Base-by-base conservation (phyloP, 2,888 invertebrate genomes). In the Agrochola lota region DNA sequence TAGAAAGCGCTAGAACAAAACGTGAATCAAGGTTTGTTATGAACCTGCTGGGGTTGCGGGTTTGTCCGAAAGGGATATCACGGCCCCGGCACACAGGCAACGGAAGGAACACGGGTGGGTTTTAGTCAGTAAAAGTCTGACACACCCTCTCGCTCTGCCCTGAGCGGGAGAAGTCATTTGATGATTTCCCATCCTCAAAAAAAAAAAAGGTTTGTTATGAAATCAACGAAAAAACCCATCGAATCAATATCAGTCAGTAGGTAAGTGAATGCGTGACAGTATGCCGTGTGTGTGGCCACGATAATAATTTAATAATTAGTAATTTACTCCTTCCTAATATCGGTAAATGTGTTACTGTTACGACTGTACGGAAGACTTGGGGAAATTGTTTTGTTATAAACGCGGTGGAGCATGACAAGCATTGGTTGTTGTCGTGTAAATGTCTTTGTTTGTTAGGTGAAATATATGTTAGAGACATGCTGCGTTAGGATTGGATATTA, bases 321-420 rank as follows among this genome's bases (percentile, higher is more conserved):
- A 71, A 81, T 80, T 79, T 68, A 76, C 66, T 80, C 73, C 88
- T 89, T 88, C 90, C 87, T 89, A 90, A 87, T 85, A 79, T 86
- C 82, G 84, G 84, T 85, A 83, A 85, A 79, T 88, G 87, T 88
- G 88, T 88, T 88, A 88, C 83, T 88, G 89, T 91, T 89, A 87
- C 86, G 83, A 76, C 30, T 77, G 46, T 85, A 74, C 86, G 89
- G 88, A 91, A 89, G 85, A 73, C 81, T 84, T n/a, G 80, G 17
- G n/a, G 76, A 74, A 80, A 70, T 49, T 49, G 0, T 74, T 80
- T 85, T 88, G 71, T 70, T 77, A 63, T 5, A 0, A 23, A 46
- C 20, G 64, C 71, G 15, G 11, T 67, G 55, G 68, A 68, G 59
- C 77, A 74, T 85, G 78, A 74, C 77, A 52, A n/a, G n/a, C 71